Percentiles rank a stretch among this genome's conserved stretches.
These are phyloP conservation scores for Bostrychus sinensis DNA, from an alignment of 2,113 vertebrate species.

Conservation along the genomic window DNA sequence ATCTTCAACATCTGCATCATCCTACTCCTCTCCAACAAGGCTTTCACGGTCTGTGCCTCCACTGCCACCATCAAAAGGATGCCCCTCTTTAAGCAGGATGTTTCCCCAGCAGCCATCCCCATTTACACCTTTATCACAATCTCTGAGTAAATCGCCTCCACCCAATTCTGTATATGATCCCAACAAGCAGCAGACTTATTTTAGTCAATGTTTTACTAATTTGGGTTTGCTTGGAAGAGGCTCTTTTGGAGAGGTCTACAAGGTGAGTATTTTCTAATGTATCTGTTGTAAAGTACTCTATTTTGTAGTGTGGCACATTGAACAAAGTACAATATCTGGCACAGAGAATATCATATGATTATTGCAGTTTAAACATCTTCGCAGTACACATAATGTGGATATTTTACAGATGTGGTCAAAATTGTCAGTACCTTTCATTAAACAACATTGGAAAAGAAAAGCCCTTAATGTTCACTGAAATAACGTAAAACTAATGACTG, in stretches of 20 bases:
- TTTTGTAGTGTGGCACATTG: background rate
- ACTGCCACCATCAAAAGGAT: conserved; percentile 83
- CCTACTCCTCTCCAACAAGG: conserved; percentile 67
- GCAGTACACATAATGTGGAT: background rate
- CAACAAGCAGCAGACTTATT: conserved; percentile 82
- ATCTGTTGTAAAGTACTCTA: too few species aligned
- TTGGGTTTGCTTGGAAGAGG: conserved; percentile 85
- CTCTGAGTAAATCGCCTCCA: conserved; percentile 67
- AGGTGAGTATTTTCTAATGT: conserved; percentile 74
- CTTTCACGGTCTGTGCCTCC: conserved; percentile 75
- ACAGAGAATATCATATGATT: background rate
- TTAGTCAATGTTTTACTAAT: conserved; percentile 86
- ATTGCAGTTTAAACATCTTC: conserved; percentile 3
- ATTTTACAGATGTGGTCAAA: too few species aligned
- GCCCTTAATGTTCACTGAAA: too few species aligned
- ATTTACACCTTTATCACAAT: conserved; percentile 79
- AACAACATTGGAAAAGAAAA: too few species aligned
- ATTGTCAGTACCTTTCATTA: too few species aligned
- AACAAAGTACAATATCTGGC: background rate
- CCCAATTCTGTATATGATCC: conserved; percentile 80
- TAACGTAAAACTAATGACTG: too few species aligned
- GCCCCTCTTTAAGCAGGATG: conserved; percentile 80
- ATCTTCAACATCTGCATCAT: conserved; percentile 65
- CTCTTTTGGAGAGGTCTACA: conserved; percentile 90
- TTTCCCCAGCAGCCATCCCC: conserved; percentile 79